Percentiles rank a stretch among this genome's conserved stretches.
These are phyloP conservation scores for Maconellicoccus hirsutus DNA, from an alignment of 1,140 invertebrate genomes.

Conservation along the genomic window DNA sequence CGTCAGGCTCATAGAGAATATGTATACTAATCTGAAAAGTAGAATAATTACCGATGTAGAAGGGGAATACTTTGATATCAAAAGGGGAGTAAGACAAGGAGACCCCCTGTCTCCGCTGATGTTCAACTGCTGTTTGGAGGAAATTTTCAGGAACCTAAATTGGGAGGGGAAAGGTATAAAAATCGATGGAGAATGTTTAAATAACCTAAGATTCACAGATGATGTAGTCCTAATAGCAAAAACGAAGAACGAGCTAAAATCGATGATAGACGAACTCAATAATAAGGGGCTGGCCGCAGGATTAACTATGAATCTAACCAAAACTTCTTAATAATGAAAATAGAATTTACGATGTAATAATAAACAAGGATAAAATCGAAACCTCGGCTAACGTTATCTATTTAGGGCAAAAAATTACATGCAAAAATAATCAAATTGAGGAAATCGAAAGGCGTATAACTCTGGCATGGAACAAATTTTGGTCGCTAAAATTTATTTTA, in stretches of 20 bases:
- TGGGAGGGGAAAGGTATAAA: constrained; percentile 28
- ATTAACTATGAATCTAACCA: constrained; percentile 20
- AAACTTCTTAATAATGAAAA: constrained; percentile 25
- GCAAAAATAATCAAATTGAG: neutral
- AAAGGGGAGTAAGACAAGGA: constrained; percentile 25
- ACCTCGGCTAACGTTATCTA: neutral
- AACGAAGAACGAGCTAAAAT: neutral
- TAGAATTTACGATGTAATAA: neutral
- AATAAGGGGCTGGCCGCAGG: constrained; percentile 10
- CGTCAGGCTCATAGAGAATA: no score
- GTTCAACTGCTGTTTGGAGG: constrained; percentile 28
- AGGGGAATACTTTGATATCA: neutral
- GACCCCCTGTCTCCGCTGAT: constrained; percentile 28
- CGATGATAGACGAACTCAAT: constrained; percentile 18
- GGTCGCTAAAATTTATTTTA: constrained; percentile 20
- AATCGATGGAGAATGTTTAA: constrained; percentile 31
- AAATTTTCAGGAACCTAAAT: constrained; percentile 29
- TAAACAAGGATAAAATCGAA: constrained; percentile 20
- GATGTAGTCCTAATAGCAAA: constrained; percentile 31
- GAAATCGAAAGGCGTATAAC: constrained; percentile 24
- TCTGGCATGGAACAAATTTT: constrained; percentile 24
- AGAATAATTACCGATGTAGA: constrained; percentile 16
- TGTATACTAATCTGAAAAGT: no score
- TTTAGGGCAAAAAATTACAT: constrained; percentile 11
- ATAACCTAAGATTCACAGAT: constrained; percentile 34